Evolutionary conservation across 2,888 invertebrate genomes (phyloP).

Genomic region (Tenodera sinensis): DNA sequence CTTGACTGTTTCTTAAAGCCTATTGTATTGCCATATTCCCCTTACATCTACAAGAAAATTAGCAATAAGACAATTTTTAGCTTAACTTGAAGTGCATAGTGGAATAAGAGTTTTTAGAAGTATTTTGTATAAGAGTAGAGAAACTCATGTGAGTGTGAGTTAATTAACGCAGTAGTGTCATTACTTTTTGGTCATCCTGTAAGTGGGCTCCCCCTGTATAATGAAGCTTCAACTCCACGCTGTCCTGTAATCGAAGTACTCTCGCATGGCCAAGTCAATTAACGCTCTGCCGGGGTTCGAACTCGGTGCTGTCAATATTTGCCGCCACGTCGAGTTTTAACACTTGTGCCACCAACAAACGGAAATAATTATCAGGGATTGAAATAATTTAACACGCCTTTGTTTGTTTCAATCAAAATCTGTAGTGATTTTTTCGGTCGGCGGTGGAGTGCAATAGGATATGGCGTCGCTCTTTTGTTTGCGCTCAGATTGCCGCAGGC

Average conservation of each 20-base stretch:
- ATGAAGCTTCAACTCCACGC: background rate
- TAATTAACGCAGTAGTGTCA: too few relatives aligned
- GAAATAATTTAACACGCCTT: background rate
- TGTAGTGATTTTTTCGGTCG: background rate
- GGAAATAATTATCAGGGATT: background rate
- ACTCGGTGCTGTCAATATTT: background rate
- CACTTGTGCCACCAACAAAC: background rate
- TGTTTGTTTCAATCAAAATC: background rate
- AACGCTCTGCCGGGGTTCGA: background rate
- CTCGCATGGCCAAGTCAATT: background rate
- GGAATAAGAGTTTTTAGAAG: too few relatives aligned
- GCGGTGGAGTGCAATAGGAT: background rate
- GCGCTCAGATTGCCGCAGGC: background rate
- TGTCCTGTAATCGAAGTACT: background rate
- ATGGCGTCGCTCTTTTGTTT: background rate
- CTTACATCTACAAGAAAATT: too few relatives aligned
- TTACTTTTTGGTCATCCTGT: too few relatives aligned
- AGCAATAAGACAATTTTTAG: too few relatives aligned
- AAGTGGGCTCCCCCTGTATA: too few relatives aligned
- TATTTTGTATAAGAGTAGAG: too few relatives aligned
- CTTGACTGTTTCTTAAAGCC: too few relatives aligned
- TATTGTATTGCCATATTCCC: too few relatives aligned
- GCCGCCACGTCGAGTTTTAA: background rate
- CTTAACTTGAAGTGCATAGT: too few relatives aligned
- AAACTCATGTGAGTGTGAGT: too few relatives aligned